phyloP scores from a whole-genome alignment of 2,113 vertebrate species.

The Numida meleagris region DNA sequence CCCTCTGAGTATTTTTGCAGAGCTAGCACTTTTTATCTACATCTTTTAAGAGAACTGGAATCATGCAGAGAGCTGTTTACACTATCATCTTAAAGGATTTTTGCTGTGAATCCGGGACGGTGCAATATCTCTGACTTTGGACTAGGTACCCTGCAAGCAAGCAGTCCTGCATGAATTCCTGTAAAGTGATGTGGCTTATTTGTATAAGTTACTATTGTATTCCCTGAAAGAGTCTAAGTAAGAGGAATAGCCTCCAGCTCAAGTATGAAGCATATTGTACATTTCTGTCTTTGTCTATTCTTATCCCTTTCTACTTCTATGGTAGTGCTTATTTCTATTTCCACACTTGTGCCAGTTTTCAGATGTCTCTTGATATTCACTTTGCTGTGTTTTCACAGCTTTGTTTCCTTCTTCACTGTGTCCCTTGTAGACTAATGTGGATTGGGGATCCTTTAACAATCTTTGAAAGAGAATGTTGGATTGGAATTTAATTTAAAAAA shows the following conservation, averaged over 20 bases:
- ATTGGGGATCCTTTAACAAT: neutral
- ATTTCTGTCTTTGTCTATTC: neutral
- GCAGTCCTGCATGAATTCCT: neutral
- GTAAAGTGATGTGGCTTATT: neutral
- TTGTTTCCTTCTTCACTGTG: neutral
- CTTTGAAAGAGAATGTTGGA: neutral
- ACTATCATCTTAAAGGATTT: neutral
- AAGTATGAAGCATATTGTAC: neutral
- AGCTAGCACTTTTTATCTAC: neutral
- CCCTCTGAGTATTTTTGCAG: neutral
- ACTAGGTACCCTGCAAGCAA: neutral
- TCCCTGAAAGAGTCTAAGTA: neutral
- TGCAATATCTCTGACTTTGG: accelerated
- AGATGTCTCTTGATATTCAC: neutral
- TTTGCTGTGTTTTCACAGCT: neutral
- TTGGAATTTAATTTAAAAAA: neutral
- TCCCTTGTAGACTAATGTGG: neutral
- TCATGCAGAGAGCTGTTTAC: no score
- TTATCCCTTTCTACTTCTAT: neutral
- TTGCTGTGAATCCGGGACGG: neutral
- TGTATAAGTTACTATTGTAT: neutral
- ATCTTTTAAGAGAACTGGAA: neutral
- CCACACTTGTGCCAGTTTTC: neutral
- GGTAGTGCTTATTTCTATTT: neutral
- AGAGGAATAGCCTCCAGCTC: neutral